phyloP scores from a whole-genome alignment of 2,797 vertebrate species.

The Mallotus villosus region DNA sequence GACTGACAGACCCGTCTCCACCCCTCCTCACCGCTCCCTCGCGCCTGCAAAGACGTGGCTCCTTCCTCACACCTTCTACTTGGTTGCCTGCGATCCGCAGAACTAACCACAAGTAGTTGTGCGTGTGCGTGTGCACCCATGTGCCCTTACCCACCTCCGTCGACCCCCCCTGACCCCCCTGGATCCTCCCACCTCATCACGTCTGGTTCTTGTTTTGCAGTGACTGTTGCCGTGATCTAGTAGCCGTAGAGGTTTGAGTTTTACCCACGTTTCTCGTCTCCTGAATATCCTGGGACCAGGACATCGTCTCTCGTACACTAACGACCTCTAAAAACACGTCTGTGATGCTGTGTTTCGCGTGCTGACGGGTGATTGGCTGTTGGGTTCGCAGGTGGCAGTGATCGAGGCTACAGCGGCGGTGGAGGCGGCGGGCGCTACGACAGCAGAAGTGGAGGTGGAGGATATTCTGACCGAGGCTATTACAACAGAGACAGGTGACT shows the following conservation, averaged over 20 bases:
- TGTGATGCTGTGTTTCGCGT: no score
- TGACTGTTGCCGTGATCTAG: conserved; percentile 7
- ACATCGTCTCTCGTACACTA: not conserved
- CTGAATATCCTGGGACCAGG: no score
- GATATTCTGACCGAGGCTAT: conserved; percentile 33
- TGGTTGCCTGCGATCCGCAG: conserved; percentile 5
- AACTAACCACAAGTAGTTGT: conserved; percentile 9
- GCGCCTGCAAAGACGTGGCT: not conserved
- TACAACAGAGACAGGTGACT: conserved; percentile 44
- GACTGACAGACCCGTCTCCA: not conserved
- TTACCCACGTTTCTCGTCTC: not conserved
- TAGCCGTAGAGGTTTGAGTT: conserved; percentile 17
- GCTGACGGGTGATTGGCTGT: not conserved
- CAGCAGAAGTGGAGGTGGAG: conserved; percentile 36
- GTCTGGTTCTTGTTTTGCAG: conserved; percentile 13
- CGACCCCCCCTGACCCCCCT: not conserved
- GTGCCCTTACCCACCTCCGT: conserved; percentile 1
- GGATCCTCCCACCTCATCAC: not conserved
- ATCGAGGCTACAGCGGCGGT: conserved; percentile 22
- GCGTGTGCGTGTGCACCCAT: not conserved
- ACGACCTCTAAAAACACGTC: no score
- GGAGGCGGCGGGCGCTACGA: conserved; percentile 29
- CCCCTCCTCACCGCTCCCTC: not conserved
- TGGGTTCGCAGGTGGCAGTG: conserved; percentile 36
- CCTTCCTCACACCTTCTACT: conserved; percentile 6